phyloP scores from a whole-genome alignment of 2,797 vertebrate species.

The Phoxinus dragarum region DNA sequence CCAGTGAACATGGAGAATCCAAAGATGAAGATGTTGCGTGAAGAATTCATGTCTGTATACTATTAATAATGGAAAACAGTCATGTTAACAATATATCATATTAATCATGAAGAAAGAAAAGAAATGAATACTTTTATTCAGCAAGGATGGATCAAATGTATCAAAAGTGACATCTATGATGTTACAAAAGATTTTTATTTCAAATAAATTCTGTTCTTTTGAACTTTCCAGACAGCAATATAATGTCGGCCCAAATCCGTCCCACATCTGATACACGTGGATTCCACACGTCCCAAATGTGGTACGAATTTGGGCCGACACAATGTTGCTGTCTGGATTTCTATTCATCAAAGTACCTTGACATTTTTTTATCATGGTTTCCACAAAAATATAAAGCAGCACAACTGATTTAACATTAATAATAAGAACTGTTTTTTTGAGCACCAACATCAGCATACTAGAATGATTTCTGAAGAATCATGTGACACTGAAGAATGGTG shows the following conservation, averaged over 20 bases:
- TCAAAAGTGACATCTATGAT: background rate
- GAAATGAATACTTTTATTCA: background rate
- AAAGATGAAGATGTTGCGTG: conserved; percentile 95
- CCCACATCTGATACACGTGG: too few relatives aligned
- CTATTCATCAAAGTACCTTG: background rate
- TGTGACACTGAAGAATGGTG: background rate
- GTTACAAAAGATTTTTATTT: background rate
- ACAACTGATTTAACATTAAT: background rate
- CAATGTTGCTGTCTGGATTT: background rate
- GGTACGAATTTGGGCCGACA: too few relatives aligned
- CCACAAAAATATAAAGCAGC: too few relatives aligned
- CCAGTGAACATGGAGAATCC: conserved; percentile 94
- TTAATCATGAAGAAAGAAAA: background rate
- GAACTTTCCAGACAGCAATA: background rate
- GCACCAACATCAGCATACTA: background rate
- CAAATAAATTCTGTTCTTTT: background rate
- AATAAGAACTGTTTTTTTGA: background rate
- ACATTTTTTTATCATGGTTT: background rate
- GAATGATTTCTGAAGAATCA: background rate
- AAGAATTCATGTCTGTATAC: conserved; percentile 96
- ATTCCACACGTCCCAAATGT: too few relatives aligned
- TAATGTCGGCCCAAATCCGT: too few relatives aligned
- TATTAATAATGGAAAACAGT: conserved; percentile 63
- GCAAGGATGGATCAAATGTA: background rate
- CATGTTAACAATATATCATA: background rate